These are phyloP conservation scores for Zoroaster sp. DNA, from an alignment of 53 echinoderm and acorn worm species.

Conservation along the genomic window DNA sequence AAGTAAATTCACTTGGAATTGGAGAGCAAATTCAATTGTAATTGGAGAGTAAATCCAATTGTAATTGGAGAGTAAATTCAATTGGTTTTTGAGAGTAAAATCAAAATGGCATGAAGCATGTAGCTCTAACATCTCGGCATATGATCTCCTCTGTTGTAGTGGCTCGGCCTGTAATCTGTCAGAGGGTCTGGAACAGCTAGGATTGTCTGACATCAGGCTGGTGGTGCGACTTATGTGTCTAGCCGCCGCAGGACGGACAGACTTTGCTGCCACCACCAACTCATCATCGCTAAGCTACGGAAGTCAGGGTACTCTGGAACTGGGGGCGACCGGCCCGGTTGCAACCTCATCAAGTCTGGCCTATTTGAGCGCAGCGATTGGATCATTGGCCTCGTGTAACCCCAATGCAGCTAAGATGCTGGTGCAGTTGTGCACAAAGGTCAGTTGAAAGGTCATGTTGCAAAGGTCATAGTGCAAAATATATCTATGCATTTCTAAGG, in stretches of 20 bases:
- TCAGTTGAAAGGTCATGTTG: too few species aligned
- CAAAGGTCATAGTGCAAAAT: too few species aligned
- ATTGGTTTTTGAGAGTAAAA: too few species aligned
- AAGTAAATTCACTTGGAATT: too few species aligned
- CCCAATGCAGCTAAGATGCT: conserved; percentile 90
- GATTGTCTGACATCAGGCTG: conserved; percentile 91
- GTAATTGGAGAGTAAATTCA: too few species aligned
- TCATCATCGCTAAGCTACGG: conserved; percentile 35
- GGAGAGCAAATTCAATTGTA: too few species aligned
- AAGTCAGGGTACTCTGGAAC: neutral
- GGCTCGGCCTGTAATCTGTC: conserved; percentile 96
- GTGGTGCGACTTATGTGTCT: conserved; percentile 96
- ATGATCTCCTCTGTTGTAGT: conserved; percentile 40
- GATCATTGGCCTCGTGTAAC: conserved; percentile 76
- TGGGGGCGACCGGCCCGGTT: neutral
- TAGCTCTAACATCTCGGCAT: too few species aligned
- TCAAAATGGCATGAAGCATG: too few species aligned
- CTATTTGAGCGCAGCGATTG: conserved; percentile 94
- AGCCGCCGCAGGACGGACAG: conserved; percentile 93
- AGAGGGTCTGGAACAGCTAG: conserved; percentile 88
- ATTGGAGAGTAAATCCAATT: too few species aligned
- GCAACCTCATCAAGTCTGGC: conserved; percentile 79
- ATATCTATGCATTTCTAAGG: too few species aligned
- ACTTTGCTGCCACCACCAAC: conserved; percentile 71
- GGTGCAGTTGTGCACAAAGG: conserved; percentile 96